Evolutionary conservation across 1,140 invertebrate genomes (phyloP).

Genomic region (Rhagoletis zephyria): DNA sequence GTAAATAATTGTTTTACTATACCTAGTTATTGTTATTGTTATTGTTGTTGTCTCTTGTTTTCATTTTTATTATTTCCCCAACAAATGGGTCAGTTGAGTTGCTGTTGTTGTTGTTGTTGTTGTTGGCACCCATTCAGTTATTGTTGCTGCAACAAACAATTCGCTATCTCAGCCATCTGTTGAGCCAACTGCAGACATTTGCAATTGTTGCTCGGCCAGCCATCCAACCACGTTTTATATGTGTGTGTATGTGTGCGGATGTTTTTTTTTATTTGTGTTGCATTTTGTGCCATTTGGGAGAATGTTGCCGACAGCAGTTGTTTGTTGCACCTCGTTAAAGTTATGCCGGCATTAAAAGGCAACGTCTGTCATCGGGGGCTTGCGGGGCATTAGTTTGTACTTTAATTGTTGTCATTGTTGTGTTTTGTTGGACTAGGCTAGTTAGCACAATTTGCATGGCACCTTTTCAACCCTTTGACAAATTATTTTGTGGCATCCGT

Average conservation of each 20-base stretch:
- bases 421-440: conserved; percentile 9
- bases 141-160: conserved; percentile 37
- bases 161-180: conserved; percentile 43
- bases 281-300: background rate
- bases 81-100: conserved; percentile 27
- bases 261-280: background rate
- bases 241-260: background rate
- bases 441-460: conserved; percentile 19
- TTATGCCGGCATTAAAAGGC: conserved; percentile 12
- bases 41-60: conserved; percentile 32
- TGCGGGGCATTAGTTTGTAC: background rate
- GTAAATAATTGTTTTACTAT: conserved; percentile 3
- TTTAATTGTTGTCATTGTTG: background rate
- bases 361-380: background rate
- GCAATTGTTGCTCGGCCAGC: background rate
- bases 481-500: background rate
- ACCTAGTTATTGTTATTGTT: background rate
- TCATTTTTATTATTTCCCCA: background rate
- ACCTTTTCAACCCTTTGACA: background rate
- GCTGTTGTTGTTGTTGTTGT: background rate
- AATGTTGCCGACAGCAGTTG: conserved; percentile 37
- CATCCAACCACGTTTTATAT: background rate
- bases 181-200: conserved; percentile 26
- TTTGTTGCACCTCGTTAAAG: conserved; percentile 15
- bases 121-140: background rate